A percentile compares a stretch with the other conserved stretches of the same genome.
phyloP scores from a whole-genome alignment of 2,888 invertebrate species.

The Imbricaverruca yamaguchii region DNA sequence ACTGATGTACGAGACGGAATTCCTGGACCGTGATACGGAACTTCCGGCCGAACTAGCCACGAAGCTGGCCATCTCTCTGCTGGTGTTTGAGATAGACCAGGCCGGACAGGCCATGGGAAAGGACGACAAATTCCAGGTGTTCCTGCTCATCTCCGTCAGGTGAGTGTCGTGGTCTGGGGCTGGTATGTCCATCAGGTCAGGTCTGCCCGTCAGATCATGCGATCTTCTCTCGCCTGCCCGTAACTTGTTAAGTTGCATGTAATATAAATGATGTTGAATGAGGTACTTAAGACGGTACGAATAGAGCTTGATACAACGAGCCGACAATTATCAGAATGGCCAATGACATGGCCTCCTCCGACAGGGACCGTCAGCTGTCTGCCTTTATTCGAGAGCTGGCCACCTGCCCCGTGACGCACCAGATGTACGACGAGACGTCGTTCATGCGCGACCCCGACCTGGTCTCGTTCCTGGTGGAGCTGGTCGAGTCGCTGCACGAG shows the following conservation, averaged over 20 bases:
- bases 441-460: conserved; percentile 81
- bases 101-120: conserved; percentile 84
- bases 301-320: no score
- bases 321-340: no score
- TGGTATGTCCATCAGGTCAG: no score
- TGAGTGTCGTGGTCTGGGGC: conserved; percentile 41
- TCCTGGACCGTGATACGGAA: conserved; percentile 31
- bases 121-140: conserved; percentile 95
- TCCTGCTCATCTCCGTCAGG: conserved; percentile 89
- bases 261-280: no score
- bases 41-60: conserved; percentile 38
- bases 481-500: conserved; percentile 31
- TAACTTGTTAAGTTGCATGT: no score
- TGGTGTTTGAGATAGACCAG: conserved; percentile 79
- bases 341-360: conserved; percentile 35
- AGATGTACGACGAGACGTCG: conserved; percentile 95
- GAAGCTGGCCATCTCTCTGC: conserved; percentile 56
- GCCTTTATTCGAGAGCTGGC: conserved; percentile 88
- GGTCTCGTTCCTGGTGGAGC: conserved; percentile 31
- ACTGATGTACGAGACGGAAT: not conserved
- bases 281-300: no score
- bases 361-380: conserved; percentile 79
- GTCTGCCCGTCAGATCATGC: no score
- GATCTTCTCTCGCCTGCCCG: no score
- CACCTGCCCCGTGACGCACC: conserved; percentile 71